A percentile compares a stretch with the other conserved stretches of the same genome.
Conservation (phyloP, 2,888 invertebrate species). For the Archips xylosteana region DNA sequence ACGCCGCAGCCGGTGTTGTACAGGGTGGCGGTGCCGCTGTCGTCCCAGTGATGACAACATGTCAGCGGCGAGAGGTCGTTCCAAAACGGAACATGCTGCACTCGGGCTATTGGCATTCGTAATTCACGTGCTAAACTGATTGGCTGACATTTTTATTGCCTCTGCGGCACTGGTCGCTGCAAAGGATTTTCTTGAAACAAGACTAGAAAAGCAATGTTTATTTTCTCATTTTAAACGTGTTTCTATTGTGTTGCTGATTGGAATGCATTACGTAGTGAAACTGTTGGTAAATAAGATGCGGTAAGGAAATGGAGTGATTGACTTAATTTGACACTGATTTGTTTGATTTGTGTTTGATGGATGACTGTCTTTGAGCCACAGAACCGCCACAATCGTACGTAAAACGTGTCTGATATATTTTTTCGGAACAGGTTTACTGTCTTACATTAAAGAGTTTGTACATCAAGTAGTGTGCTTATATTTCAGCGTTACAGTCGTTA, state of each 20-base stretch:
- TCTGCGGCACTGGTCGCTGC: neutral
- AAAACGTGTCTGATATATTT: too few relatives aligned
- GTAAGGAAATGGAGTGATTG: neutral
- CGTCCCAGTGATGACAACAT: conserved; percentile 22
- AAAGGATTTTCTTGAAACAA: conserved; percentile 20
- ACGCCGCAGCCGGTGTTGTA: conserved; percentile 5
- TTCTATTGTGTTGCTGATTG: conserved; percentile 10
- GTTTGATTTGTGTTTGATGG: too few relatives aligned
- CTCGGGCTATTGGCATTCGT: conserved; percentile 17
- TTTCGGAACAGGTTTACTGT: too few relatives aligned
- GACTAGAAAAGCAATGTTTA: conserved; percentile 15
- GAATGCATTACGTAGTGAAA: conserved; percentile 23
- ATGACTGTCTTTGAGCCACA: neutral
- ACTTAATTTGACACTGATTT: neutral
- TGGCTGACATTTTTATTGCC: conserved; percentile 31
- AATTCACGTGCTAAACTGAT: conserved; percentile 5
- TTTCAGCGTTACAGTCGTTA: too few relatives aligned
- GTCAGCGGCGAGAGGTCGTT: conserved; percentile 31
- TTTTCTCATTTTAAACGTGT: conserved; percentile 25
- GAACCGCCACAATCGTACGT: too few relatives aligned
- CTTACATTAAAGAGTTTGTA: too few relatives aligned
- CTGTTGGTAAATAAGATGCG: conserved; percentile 14
- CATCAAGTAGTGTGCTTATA: too few relatives aligned
- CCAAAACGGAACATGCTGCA: conserved; percentile 26
- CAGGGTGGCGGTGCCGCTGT: conserved; percentile 8